Evolutionary conservation across 2,113 vertebrate genomes (phyloP).

Genomic region (Lepus americanus): DNA sequence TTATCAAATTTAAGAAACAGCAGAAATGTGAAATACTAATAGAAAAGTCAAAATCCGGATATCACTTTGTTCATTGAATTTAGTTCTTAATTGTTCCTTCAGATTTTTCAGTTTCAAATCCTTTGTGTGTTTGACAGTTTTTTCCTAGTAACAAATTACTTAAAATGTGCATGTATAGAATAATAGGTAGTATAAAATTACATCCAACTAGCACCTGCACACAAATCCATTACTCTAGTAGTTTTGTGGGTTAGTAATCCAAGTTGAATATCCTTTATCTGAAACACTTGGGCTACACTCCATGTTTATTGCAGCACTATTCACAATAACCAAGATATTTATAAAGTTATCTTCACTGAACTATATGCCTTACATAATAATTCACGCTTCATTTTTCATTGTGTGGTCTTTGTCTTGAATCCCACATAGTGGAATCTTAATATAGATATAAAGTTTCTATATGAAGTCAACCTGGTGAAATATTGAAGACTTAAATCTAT

Average conservation of each 20-base stretch:
- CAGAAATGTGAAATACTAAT: constrained; percentile 1
- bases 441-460: too few species aligned
- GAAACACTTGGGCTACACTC: too few species aligned
- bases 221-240: constrained; percentile 21
- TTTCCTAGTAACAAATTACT: background rate
- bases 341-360: too few species aligned
- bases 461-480: too few species aligned
- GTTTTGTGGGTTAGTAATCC: background rate
- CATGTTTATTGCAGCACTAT: too few species aligned
- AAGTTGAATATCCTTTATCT: too few species aligned
- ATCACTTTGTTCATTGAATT: constrained; percentile 29
- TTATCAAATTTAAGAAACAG: constrained; percentile 22
- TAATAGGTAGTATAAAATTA: background rate
- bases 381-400: too few species aligned
- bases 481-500: too few species aligned
- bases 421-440: too few species aligned
- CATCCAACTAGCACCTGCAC: background rate
- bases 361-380: too few species aligned
- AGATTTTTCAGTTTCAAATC: constrained; percentile 38
- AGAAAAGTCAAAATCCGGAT: background rate
- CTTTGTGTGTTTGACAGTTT: background rate
- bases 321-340: too few species aligned
- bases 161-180: background rate
- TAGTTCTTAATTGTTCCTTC: background rate
- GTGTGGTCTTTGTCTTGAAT: too few species aligned